phyloP scores from a whole-genome alignment of 1,140 invertebrate species.

The Drosophila yakuba region DNA sequence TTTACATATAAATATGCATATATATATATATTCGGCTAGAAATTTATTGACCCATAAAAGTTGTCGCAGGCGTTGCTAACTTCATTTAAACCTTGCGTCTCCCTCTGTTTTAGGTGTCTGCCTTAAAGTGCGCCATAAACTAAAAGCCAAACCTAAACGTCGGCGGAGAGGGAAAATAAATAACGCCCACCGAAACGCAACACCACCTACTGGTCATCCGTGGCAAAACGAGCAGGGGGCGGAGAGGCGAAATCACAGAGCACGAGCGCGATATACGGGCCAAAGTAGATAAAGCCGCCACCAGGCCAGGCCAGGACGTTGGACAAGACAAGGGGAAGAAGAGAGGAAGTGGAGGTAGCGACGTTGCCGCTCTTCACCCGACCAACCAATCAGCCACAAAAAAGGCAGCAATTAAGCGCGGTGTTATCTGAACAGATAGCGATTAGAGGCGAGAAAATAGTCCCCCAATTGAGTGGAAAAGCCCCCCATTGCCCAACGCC shows the following conservation, averaged over 20 bases:
- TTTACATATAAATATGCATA: slow-evolving; percentile 10
- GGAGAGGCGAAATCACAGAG: slow-evolving; percentile 70
- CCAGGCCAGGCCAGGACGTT: no score
- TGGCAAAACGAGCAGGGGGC: slow-evolving; percentile 10
- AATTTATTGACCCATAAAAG: slow-evolving; percentile 80
- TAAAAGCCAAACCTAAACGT: slow-evolving; percentile 49
- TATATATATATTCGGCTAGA: slow-evolving; percentile 57
- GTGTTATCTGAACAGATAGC: slow-evolving; percentile 68
- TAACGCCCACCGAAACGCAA: slow-evolving; percentile 65
- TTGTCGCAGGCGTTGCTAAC: slow-evolving; percentile 79
- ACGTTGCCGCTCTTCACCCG: slow-evolving; percentile 66
- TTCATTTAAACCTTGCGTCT: slow-evolving; percentile 71
- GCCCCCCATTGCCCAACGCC: neutral
- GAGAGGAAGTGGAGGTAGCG: slow-evolving; percentile 21
- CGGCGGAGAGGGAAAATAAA: slow-evolving; percentile 43
- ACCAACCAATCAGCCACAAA: slow-evolving; percentile 42
- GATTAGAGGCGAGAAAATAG: slow-evolving; percentile 47
- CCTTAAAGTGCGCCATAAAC: slow-evolving; percentile 81
- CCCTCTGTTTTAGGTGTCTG: slow-evolving; percentile 72
- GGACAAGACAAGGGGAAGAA: no score
- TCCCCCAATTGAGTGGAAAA: slow-evolving; percentile 39
- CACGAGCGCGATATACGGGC: neutral
- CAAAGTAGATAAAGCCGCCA: slow-evolving; percentile 33
- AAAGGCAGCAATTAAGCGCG: slow-evolving; percentile 31
- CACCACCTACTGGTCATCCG: slow-evolving; percentile 31